A percentile compares a stretch with the other conserved stretches of the same genome.
Evolutionary conservation across 2,888 invertebrate genomes (phyloP).

Genomic region (Autographa gamma): DNA sequence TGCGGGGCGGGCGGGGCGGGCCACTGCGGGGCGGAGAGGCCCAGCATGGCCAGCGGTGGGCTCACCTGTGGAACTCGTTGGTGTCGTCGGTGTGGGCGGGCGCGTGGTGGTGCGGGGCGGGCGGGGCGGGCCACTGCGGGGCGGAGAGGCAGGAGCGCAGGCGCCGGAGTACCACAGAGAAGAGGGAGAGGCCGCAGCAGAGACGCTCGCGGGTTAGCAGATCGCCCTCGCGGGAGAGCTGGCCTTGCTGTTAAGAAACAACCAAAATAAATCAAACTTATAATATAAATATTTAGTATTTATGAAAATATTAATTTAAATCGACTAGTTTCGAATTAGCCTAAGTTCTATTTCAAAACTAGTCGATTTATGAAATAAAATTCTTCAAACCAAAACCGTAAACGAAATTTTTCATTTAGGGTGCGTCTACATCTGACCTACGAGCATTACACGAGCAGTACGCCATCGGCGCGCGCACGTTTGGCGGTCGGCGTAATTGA

Average conservation of each 20-base stretch:
- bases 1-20: constrained; percentile 96
- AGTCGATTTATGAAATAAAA: too few species aligned
- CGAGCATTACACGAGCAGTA: too few species aligned
- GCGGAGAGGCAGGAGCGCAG: constrained; percentile 95
- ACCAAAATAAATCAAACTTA: constrained; percentile 24
- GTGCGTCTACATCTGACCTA: too few species aligned
- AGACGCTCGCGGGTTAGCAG: constrained; percentile 98
- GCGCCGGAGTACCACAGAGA: constrained; percentile 97
- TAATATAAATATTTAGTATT: too few species aligned
- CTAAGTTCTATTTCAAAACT: too few species aligned
- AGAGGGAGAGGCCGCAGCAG: constrained; percentile 99
- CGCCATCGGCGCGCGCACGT: too few species aligned
- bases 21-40: constrained; percentile 95
- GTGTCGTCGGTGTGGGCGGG: constrained; percentile 99
- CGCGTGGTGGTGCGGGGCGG: constrained; percentile 95
- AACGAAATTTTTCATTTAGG: too few species aligned
- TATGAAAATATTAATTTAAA: neutral
- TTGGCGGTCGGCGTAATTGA: too few species aligned
- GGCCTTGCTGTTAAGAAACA: constrained; percentile 92
- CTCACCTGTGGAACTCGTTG: constrained; percentile 92
- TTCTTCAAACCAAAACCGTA: too few species aligned
- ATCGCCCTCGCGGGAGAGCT: constrained; percentile 98
- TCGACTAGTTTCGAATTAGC: neutral
- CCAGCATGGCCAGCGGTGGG: constrained; percentile 86
- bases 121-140: constrained; percentile 98